A percentile compares a stretch with the other conserved stretches of the same genome.
Evolutionary conservation across 2,888 invertebrate genomes (phyloP).

Genomic region (Limnephilus rhombicus): DNA sequence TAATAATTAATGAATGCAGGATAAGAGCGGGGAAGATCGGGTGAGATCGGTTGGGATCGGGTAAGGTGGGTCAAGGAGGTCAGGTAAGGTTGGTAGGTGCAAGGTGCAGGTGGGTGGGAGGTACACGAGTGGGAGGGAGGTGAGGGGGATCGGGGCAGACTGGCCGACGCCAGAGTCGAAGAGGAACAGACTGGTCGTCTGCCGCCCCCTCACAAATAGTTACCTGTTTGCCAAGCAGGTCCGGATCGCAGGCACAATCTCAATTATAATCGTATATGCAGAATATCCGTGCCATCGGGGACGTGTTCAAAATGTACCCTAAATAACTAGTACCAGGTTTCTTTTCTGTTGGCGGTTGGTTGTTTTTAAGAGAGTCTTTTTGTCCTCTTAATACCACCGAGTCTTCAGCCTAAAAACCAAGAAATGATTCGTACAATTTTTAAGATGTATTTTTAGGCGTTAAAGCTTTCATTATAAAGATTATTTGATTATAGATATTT

Average conservation of each 20-base stretch:
- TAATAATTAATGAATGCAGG: background rate
- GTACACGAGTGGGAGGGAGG: background rate
- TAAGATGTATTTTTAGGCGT: no score
- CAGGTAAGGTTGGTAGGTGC: background rate
- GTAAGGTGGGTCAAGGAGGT: background rate
- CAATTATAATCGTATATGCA: background rate
- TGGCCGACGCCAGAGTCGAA: constrained; percentile 21
- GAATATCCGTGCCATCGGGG: background rate
- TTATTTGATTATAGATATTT: no score
- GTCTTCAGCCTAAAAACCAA: no score
- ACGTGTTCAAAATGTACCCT: no score
- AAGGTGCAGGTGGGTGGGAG: background rate
- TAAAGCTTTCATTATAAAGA: no score
- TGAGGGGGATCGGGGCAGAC: constrained; percentile 9
- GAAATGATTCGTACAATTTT: no score
- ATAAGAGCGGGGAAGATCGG: background rate
- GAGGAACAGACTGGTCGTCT: background rate
- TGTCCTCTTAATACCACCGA: no score
- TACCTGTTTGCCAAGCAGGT: background rate
- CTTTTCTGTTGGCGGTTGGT: background rate
- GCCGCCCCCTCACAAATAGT: background rate
- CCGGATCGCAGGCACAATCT: background rate
- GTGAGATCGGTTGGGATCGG: background rate
- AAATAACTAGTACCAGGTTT: background rate
- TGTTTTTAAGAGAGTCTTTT: no score